Percentiles rank a stretch among this genome's conserved stretches.
phyloP scores from a whole-genome alignment of 2,113 vertebrate genomes.

The Centropus bengalensis region DNA sequence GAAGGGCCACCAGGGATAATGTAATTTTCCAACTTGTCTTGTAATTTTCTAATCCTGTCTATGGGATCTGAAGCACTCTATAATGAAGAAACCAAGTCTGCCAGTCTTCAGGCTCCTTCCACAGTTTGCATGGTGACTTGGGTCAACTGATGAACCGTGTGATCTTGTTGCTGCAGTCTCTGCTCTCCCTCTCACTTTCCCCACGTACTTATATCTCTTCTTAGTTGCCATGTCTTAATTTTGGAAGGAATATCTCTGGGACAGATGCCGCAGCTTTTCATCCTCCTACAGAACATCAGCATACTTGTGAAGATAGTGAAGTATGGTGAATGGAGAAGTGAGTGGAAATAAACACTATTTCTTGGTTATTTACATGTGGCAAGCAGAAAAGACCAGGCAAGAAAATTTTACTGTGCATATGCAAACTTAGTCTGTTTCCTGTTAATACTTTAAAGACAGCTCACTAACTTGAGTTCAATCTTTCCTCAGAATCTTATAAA shows the following conservation, averaged over 20 bases:
- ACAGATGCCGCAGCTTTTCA: neutral
- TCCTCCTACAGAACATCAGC: neutral
- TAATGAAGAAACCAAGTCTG: neutral
- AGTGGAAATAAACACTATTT: neutral
- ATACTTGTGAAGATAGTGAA: neutral
- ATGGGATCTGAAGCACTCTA: neutral
- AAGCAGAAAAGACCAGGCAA: neutral
- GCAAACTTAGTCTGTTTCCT: neutral
- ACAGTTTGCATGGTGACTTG: neutral
- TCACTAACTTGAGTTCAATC: neutral
- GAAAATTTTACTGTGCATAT: neutral
- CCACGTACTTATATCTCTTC: neutral
- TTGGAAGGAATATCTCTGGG: neutral
- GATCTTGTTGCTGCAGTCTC: neutral
- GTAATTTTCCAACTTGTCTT: neutral
- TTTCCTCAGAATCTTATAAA: neutral
- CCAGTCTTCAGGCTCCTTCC: neutral
- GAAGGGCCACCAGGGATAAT: neutral
- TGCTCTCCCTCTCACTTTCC: neutral
- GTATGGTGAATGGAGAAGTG: neutral
- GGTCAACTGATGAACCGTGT: fast-evolving
- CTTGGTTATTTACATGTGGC: neutral
- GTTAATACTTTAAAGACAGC: neutral
- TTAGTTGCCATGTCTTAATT: neutral
- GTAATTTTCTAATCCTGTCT: neutral